A percentile compares a stretch with the other conserved stretches of the same genome.
phyloP scores from a whole-genome alignment of 2,888 invertebrate species.

The Itoplectis maculator region DNA sequence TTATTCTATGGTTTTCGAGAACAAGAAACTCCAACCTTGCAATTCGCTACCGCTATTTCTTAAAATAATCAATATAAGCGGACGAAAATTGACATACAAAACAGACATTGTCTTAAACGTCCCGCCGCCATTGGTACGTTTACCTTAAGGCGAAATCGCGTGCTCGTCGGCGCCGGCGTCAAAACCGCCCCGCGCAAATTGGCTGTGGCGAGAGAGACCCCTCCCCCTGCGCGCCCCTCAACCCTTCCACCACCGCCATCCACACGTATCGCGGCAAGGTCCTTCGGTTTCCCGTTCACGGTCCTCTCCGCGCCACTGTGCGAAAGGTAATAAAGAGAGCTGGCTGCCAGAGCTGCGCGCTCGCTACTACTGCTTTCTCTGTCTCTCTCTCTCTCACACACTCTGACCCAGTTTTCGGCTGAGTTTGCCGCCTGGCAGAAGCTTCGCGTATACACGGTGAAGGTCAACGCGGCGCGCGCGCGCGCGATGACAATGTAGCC shows the following conservation, averaged over 20 bases:
- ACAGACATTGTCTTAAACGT: too few relatives aligned
- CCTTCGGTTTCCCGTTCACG: constrained; percentile 38
- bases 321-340: constrained; percentile 48
- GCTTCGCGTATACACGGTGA: constrained; percentile 50
- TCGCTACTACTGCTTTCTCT: too few relatives aligned
- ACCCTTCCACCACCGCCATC: constrained; percentile 15
- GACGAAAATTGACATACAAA: too few relatives aligned
- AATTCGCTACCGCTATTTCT: too few relatives aligned
- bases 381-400: too few relatives aligned
- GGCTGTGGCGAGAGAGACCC: not conserved
- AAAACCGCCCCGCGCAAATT: constrained; percentile 32
- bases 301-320: constrained; percentile 16
- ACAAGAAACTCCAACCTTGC: too few relatives aligned
- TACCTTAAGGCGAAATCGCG: constrained; percentile 49
- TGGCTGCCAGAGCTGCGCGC: constrained; percentile 24
- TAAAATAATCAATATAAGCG: too few relatives aligned
- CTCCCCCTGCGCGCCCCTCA: not conserved
- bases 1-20: too few relatives aligned
- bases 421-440: constrained; percentile 28
- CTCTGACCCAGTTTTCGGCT: constrained; percentile 63
- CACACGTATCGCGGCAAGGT: constrained; percentile 41
- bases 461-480: constrained; percentile 59
- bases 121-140: too few relatives aligned
- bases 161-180: constrained; percentile 26
- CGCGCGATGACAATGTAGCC: constrained; percentile 18